Evolutionary conservation across 2,113 vertebrate species (phyloP), one percentile per base, ranked within the genome.

Genomic region (Lates calcarifer): DNA sequence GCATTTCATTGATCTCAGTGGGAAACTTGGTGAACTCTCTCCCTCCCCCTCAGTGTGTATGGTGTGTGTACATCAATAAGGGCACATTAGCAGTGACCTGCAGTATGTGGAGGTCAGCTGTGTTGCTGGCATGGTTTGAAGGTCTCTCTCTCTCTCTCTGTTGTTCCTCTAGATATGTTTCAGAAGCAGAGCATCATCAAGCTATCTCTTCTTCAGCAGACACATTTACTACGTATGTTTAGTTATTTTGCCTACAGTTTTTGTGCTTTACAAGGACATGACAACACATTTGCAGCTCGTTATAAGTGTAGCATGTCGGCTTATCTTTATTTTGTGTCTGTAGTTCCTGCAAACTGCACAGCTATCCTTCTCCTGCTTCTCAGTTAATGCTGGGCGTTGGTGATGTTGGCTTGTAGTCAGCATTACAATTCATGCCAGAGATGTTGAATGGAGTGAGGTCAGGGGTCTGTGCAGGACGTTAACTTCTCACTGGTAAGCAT

Each of bases 81-180:
- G 56, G 43, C 77, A 61, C 35, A 68, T 81, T 39, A 72, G 35
- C 45, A 55, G 43, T 72, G 68, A 74, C 63, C 70, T 76, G 71
- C 61, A 79, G 41, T 55, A 31, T 79, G 60, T 77, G 66, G 61
- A 81, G 58, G 71, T 84, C 74, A 70, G 61, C 4, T 58, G 26
- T 63, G 33, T 47, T 57, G 37, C 15, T 15, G 2, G 33, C 64
- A 31, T 60, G 18, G 51, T 73, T 56, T 22, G 37, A 49, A 43
- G 47, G 29, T 63, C 61, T 68, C 17, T 43, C 53, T 62, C 22
- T 20, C 31, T 53, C 29, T 56, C 41, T 45, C 41, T 45, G 41
- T 13, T 17, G 47, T 7, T 47, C 43, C 43, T 20, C 3, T 12
- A 24, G 22, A 53, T 24, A 53, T 53, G 9, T 24, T 53, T n/a